These are phyloP conservation scores for Sebastes matsubarae DNA, from an alignment of 2,797 vertebrate species.

Conservation along the genomic window DNA sequence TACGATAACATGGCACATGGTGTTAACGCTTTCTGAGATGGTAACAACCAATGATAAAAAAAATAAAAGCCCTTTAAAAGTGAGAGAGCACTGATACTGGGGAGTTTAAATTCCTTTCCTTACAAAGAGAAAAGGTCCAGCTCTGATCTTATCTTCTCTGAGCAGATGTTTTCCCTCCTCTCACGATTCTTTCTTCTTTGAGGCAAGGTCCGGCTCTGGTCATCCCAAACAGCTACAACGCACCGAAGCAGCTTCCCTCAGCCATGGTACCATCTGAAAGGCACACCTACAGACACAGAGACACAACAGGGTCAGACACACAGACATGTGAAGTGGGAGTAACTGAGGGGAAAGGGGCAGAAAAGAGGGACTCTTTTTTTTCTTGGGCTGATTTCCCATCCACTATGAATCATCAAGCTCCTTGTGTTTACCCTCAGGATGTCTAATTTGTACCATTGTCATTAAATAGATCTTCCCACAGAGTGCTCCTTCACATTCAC, in stretches of 20 bases:
- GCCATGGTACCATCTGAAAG: slow-evolving; percentile 43
- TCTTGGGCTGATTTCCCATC: slow-evolving; percentile 38
- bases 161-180: slow-evolving; percentile 49
- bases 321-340: neutral
- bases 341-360: neutral
- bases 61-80: neutral
- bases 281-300: slow-evolving; percentile 44
- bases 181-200: slow-evolving; percentile 2
- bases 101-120: slow-evolving; percentile 49
- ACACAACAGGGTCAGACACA: slow-evolving; percentile 24
- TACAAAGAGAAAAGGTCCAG: slow-evolving; percentile 26
- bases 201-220: slow-evolving; percentile 3
- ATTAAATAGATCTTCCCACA: slow-evolving; percentile 11
- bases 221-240: slow-evolving; percentile 45
- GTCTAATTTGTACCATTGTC: slow-evolving; percentile 15
- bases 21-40: slow-evolving; percentile 38
- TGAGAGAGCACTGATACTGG: neutral
- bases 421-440: slow-evolving; percentile 23
- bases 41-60: neutral
- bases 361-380: neutral
- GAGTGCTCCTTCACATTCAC: slow-evolving; percentile 25
- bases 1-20: slow-evolving; percentile 99
- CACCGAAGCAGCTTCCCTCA: slow-evolving; percentile 69
- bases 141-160: slow-evolving; percentile 57
- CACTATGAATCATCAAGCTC: slow-evolving; percentile 63